phyloP scores from a whole-genome alignment of 2,888 invertebrate genomes.

The Euplagia quadripunctaria region DNA sequence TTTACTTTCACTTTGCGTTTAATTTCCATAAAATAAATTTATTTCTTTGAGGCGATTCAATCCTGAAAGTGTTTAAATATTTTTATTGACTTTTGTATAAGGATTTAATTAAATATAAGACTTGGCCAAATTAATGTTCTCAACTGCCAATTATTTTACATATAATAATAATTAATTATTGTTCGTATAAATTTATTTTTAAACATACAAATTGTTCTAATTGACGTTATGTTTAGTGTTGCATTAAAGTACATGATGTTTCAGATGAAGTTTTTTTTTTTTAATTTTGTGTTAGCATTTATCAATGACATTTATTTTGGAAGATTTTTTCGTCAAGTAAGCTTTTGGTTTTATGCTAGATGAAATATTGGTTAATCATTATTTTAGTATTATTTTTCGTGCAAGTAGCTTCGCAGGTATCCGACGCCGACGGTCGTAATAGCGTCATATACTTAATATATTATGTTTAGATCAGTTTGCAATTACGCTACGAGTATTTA shows the following conservation, averaged over 20 bases:
- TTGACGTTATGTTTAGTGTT: conserved; percentile 81
- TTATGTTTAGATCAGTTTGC: conserved; percentile 41
- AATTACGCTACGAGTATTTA: conserved; percentile 47
- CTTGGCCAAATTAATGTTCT: conserved; percentile 69
- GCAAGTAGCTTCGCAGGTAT: conserved; percentile 75
- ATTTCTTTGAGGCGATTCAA: conserved; percentile 17
- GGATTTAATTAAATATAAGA: conserved; percentile 54
- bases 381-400: conserved; percentile 69
- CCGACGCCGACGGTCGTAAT: conserved; percentile 51
- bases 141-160: conserved; percentile 77
- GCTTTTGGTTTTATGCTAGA: conserved; percentile 57
- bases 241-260: conserved; percentile 81
- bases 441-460: conserved; percentile 21
- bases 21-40: conserved; percentile 23
- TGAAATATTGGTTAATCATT: conserved; percentile 50
- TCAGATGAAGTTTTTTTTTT: conserved; percentile 66
- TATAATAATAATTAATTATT: conserved; percentile 60
- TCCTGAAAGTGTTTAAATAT: conserved; percentile 29
- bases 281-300: conserved; percentile 70
- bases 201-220: conserved; percentile 69
- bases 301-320: conserved; percentile 84
- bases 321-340: conserved; percentile 73
- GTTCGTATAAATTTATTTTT: conserved; percentile 64
- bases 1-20: conserved; percentile 32
- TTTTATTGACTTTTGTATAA: conserved; percentile 47